Evolutionary conservation across 2,797 vertebrate species (phyloP), one percentile per base, ranked within the genome.

Genomic region (Pogoniulus pusillus): DNA sequence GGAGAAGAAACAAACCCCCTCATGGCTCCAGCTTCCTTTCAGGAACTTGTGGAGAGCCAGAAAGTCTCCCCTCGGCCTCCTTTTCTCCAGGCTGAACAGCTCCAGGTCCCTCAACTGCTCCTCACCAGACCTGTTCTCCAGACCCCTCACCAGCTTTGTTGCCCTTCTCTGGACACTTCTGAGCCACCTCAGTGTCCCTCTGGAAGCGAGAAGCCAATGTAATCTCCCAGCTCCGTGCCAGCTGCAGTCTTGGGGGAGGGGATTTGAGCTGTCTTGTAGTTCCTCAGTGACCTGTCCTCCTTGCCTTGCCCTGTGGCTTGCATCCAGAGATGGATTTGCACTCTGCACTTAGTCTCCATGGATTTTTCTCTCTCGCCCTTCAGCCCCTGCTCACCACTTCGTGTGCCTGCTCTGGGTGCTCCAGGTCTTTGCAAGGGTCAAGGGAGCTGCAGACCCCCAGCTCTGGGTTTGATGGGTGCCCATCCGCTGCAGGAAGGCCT

Each of bases 381-480:
- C 35, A 23, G 30, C 47, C 68, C 43, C 3, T 0, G 3, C 43
- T 41, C 24, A 2, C 1, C 0, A 6, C 26, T 34, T 26, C 47
- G 54, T 10, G 0, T 20, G 54, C 49, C 41, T 39, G 35, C 71
- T 8, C 5, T 3, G 60, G 22, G 55, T 43, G 30, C 35, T 45
- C 3, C 55, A 4, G 45, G 24, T 41, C 49, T 0, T 1, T 4
- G 53, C 29, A 30, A 55, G 19, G 6, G 34, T 59, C 39, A 15
- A 37, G 47, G 53, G 9, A 76, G 54, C 62, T 54, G 22, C 66
- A 32, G 57, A 7, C 23, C 23, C 19, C 3, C 0, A 12, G 27
- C 29, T 29, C 24, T 7, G 72, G 13, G 18, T 16, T 20, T 8
- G 20, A 10, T 10, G 45, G 20, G 26, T 74, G 68, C 7, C 16